Conservation (phyloP, 2,888 invertebrate species). For the Norana najaformis region DNA sequence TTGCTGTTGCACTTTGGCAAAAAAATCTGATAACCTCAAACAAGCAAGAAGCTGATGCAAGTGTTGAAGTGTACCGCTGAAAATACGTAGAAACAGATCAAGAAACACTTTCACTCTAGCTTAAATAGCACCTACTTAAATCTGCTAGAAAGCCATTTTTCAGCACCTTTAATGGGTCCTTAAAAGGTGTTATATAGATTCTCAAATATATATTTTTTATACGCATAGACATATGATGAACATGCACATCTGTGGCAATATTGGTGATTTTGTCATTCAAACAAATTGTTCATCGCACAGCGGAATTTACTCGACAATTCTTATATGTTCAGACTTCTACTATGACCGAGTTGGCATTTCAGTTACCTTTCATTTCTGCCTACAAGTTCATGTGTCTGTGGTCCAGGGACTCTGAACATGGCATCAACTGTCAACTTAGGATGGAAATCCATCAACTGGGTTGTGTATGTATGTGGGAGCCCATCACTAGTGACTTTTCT, state of each 20-base stretch:
- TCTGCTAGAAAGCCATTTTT: neutral
- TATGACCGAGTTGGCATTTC: neutral
- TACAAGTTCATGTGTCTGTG: no score
- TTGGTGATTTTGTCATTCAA: neutral
- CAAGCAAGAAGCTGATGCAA: neutral
- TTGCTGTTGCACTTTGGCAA: neutral
- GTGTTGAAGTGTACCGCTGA: neutral
- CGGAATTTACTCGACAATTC: neutral
- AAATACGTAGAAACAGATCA: neutral
- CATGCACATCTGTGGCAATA: neutral
- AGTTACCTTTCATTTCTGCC: neutral
- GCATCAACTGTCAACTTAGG: no score
- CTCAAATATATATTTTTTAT: neutral
- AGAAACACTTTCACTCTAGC: neutral
- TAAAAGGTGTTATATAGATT: no score
- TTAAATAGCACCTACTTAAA: no score
- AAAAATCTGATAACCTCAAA: neutral
- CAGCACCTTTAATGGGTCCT: neutral
- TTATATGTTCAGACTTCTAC: neutral
- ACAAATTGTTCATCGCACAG: neutral
- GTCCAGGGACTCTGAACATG: no score
- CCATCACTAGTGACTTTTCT: no score
- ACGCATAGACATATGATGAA: neutral
- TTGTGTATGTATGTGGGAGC: no score
- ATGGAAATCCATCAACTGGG: no score